A percentile compares a stretch with the other conserved stretches of the same genome.
phyloP scores from a whole-genome alignment of 2,797 vertebrate species.

The Choloepus didactylus region DNA sequence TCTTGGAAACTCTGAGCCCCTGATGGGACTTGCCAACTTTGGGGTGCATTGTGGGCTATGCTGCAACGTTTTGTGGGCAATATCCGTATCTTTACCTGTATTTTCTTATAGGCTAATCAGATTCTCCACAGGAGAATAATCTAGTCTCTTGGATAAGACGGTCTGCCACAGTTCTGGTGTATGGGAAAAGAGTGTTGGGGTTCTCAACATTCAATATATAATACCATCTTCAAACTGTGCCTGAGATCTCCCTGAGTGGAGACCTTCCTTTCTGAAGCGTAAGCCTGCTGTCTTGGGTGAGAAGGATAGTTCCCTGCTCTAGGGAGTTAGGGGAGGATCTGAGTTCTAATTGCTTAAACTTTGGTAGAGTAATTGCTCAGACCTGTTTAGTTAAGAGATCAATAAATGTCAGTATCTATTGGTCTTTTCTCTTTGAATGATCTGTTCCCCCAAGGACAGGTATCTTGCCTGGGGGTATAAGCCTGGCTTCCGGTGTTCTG shows the following conservation, averaged over 20 bases:
- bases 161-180: background rate
- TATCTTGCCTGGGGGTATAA: background rate
- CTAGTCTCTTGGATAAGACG: background rate
- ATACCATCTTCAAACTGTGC: background rate
- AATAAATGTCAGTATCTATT: background rate
- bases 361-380: background rate
- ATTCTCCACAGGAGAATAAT: background rate
- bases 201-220: background rate
- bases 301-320: background rate
- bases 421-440: background rate
- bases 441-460: background rate
- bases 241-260: background rate
- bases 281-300: background rate
- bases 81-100: background rate
- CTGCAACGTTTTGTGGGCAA: background rate
- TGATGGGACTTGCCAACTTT: background rate
- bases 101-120: background rate
- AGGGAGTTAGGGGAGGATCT: background rate
- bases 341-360: background rate
- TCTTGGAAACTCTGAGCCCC: slow-evolving; percentile 10
- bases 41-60: background rate
- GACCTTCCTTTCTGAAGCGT: background rate
- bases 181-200: background rate
- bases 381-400: background rate
- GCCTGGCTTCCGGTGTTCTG: background rate